Base-by-base conservation (phyloP, 2,888 invertebrate species). In the Eumerus sabulonum region DNA sequence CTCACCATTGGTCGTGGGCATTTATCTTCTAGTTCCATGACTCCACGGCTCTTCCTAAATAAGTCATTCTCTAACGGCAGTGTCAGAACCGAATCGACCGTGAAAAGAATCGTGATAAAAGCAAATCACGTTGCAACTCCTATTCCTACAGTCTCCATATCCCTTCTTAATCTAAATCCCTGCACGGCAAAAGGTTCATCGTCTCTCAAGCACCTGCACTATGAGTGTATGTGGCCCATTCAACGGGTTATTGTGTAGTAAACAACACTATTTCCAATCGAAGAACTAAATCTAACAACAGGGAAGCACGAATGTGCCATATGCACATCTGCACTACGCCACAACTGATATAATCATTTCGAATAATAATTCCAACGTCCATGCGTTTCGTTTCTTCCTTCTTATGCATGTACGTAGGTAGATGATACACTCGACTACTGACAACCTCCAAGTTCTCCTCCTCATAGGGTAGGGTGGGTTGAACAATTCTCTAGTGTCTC, bases 251-350 rank as follows among this genome's bases (percentile, higher is more conserved):
- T 27, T 60, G 14, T 63, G 56, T 38, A 36, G 27, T 27, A 27
- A 27, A 27, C 27, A 27, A 27, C 27, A 27, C 27, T 27, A 44
- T 67, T 19, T 47, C 38, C 66, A 72, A 77, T 72, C 72, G 51
- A 19, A 63, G 66, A 56, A 77, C 62, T 77, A 72, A 77, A 77
- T 77, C 77, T 77, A 67, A 59, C 77, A 13, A 63, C 59, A 27
- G 67, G 67, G 59, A 67, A 62, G 57, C 63, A 72, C 67, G 76
- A 77, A 63, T 62, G 56, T 62, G 51, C 54, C 54, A 71, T 60
- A 76, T 76, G 71, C 27, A 27, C 72, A 72, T 45, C 56, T 57
- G 59, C 27, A 27, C 27, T 4, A 67, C 62, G 57, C 67, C 63
- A 59, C 57, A 45, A 53, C 59, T 27, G 16, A 45, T 56, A 51